Evolutionary conservation across 2,113 vertebrate genomes (phyloP).

Genomic region (Pomatorhinus ruficollis): DNA sequence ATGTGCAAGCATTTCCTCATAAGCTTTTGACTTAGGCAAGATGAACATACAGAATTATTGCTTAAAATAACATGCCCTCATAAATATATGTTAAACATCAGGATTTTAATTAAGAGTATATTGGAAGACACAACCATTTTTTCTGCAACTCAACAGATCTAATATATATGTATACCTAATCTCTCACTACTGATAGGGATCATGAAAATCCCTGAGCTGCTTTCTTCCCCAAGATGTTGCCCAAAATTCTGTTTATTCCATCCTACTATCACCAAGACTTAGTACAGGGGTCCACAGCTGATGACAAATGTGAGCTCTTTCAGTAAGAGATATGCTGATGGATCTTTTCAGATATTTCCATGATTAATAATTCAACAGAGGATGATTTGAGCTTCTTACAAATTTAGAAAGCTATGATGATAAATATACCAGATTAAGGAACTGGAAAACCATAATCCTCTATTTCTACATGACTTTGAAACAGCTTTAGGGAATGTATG

Average conservation of each 20-base stretch:
- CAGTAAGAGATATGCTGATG: background rate
- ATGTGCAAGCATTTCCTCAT: background rate
- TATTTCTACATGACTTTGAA: background rate
- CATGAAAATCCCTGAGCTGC: background rate
- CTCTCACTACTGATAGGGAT: background rate
- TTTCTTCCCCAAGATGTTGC: background rate
- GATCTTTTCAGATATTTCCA: background rate
- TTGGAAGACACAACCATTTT: background rate
- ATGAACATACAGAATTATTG: background rate
- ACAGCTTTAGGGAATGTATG: background rate
- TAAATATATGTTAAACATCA: background rate
- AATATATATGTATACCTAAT: background rate
- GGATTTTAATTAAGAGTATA: background rate
- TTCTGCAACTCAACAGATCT: background rate
- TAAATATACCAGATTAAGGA: background rate
- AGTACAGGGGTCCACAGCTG: background rate
- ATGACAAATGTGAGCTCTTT: background rate
- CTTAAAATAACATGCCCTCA: background rate
- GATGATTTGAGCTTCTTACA: background rate
- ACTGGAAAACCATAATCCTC: background rate
- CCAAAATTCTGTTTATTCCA: background rate
- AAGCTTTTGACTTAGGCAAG: background rate
- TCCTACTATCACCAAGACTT: background rate
- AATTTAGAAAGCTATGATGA: background rate
- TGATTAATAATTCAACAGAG: constrained; percentile 3